These are phyloP conservation scores for Rallus crepitans DNA, from an alignment of 2,797 vertebrate genomes.

Conservation along the genomic window DNA sequence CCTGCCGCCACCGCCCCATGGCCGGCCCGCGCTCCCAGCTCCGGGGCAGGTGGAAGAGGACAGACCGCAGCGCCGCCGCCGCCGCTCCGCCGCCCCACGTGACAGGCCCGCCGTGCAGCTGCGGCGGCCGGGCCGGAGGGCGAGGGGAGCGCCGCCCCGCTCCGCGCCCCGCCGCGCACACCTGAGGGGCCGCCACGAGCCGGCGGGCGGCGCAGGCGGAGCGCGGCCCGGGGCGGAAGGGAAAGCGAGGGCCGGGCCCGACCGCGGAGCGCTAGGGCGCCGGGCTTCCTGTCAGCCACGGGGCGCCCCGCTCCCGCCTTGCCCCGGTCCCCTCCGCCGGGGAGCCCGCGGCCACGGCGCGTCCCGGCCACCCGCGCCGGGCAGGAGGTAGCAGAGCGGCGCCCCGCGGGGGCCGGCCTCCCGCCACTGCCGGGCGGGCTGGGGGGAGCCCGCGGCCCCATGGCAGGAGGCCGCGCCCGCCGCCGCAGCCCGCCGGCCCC, in stretches of 20 bases:
- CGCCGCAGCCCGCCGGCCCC: neutral
- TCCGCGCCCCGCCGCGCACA: neutral
- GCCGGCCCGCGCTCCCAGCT: neutral
- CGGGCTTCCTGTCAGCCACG: neutral
- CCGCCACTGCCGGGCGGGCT: neutral
- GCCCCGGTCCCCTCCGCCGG: too few species aligned
- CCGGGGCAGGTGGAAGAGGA: conserved; percentile 10
- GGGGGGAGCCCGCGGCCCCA: neutral
- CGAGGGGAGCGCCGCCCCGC: neutral
- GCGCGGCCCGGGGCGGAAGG: neutral
- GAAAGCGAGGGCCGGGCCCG: neutral
- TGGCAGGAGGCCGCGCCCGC: neutral
- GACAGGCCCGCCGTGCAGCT: conserved; percentile 4
- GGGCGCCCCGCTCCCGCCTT: neutral
- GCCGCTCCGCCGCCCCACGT: neutral
- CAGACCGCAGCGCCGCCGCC: neutral
- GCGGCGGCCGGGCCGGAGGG: neutral
- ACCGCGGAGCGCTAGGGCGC: neutral
- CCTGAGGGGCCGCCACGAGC: neutral
- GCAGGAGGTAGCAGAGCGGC: neutral
- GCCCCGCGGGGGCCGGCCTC: neutral
- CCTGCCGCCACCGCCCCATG: neutral
- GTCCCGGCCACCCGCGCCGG: neutral
- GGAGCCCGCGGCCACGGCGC: neutral
- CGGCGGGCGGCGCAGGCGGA: neutral